Evolutionary conservation across 2,113 vertebrate genomes (phyloP), one percentile per base, ranked within the genome.

Genomic region (Odocoileus virginianus): DNA sequence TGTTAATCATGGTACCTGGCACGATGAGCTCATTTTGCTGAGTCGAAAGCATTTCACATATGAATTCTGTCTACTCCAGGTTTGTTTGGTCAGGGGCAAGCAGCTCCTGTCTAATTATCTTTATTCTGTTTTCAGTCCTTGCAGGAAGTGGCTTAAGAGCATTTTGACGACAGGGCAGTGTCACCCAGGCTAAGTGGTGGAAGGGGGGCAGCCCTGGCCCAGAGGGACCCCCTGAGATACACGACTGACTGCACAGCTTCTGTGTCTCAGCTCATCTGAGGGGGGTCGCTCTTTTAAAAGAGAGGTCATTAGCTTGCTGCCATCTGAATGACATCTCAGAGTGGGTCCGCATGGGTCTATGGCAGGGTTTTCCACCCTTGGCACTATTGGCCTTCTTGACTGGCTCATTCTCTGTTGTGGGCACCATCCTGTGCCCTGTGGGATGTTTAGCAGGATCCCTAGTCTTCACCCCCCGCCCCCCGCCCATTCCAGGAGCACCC

Each of bases 161-260:
- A 14, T 36, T 28, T 30, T 16, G 23, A 27, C 15, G 7, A 33
- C 45, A 25, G 47, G 40, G 33, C 17, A 40, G 40, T 1, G 0
- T 52, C 60, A 40, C 33, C 90, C 3, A 4, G 54, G 27, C 47
- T 14, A 5, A 17, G 27, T 0, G 7, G 3, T 17, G 47, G 36
- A 9, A 12, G 2, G 6, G 45, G 1, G 14, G 58, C 5, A 4
- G 43, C 14, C 43, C 47, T 5, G 25, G 40, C 58, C 40, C 16
- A 5, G 33, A 6, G 83, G 76, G 76, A 50, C 27, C 27, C 76
- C 76, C 28, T 30, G 28, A 50, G 64, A 6, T 7, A 5, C 6
- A 25, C 0, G 0, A 2, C 30, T 30, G 14, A 40, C 47, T 17
- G 23, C 1, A 1, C 10, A 1, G 21, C 54, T 52, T 43, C 11